Evolutionary conservation across 2,888 invertebrate genomes (phyloP), one percentile per base, ranked within the genome.

Genomic region (Pocota personata): DNA sequence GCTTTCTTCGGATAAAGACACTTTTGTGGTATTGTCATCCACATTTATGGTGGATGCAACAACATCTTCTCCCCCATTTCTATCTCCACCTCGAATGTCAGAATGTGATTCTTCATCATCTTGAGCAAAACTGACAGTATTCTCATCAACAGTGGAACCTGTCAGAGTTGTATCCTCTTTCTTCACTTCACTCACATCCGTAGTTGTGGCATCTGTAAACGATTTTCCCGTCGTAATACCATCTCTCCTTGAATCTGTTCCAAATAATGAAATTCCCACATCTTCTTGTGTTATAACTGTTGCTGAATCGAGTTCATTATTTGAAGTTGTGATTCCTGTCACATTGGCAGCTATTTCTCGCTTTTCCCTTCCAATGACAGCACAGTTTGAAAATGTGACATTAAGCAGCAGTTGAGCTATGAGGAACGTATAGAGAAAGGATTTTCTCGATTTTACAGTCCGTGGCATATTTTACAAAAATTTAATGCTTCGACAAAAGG

Each of bases 291-390:
- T 67, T 30, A 60, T 60, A 4, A 1, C 16, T 3, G 67, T 40
- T 19, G 40, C 24, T 3, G 40, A 46, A 21, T 79, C 62, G 0
- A 64, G 14, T 35, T 73, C 79, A 57, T 64, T 73, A 1, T 77
- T 60, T 4, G 48, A 14, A 7, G 67, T 14, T 37, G 52, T 60
- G 0, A 48, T 19, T 0, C 50, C 60, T 43, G 79, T 75, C 12
- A n/a, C 73, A 73, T 73, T 67, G 40, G 60, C 14, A 12, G 43
- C 8, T 55, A 79, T 72, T 30, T 78, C 72, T 1, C 72, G 67
- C 21, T 21, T 62, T 12, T 69, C 64, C 66, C 69, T 72, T 62
- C 80, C 35, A 12, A 84, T 84, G 55, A 80, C 84, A 52, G 84
- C 84, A 5, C 62, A 67, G 27, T 46, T 71, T 10, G 27, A 58